Percentiles rank a stretch among this genome's conserved stretches.
Evolutionary conservation across 2,797 vertebrate genomes (phyloP).

Genomic region (Labeo calbasu): DNA sequence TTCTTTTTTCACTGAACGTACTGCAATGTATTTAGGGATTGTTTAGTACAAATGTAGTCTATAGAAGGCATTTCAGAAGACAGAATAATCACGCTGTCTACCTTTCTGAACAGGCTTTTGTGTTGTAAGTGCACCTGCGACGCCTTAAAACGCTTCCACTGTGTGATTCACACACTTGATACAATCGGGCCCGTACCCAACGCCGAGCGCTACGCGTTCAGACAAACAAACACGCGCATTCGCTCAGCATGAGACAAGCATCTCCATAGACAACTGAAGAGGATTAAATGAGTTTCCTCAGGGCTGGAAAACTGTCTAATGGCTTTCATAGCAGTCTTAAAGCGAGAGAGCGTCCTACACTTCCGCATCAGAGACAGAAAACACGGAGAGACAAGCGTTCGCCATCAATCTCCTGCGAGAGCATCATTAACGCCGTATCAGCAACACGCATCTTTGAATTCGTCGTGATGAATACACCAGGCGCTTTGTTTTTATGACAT

Average conservation of each 20-base stretch:
- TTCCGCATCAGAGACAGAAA: slow-evolving; percentile 30
- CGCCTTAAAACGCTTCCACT: background rate
- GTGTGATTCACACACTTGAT: slow-evolving; percentile 2
- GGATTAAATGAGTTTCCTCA: slow-evolving; percentile 42
- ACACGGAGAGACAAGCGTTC: slow-evolving; percentile 17
- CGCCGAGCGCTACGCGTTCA: background rate
- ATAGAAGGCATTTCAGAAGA: slow-evolving; percentile 1
- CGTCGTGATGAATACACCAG: slow-evolving; percentile 21
- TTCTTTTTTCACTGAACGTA: background rate
- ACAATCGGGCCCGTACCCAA: background rate
- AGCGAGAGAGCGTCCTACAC: slow-evolving; percentile 12
- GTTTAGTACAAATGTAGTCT: background rate
- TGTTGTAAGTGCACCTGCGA: background rate
- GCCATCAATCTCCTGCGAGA: slow-evolving; percentile 8
- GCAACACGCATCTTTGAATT: slow-evolving; percentile 18
- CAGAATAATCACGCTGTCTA: background rate
- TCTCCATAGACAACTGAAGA: slow-evolving; percentile 33
- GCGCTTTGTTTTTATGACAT: slow-evolving; percentile 21
- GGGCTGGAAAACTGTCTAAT: slow-evolving; percentile 40
- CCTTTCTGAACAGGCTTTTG: slow-evolving; percentile 2
- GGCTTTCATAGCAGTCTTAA: slow-evolving; percentile 31
- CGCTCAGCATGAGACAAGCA: slow-evolving; percentile 33
- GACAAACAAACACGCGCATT: slow-evolving; percentile 26
- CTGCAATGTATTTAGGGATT: slow-evolving; percentile 1
- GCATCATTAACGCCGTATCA: slow-evolving; percentile 36